A percentile compares a stretch with the other conserved stretches of the same genome.
phyloP scores from a whole-genome alignment of 30 jellyfish, hydroid and myxozoan species.

The Turritopsis dohrnii region DNA sequence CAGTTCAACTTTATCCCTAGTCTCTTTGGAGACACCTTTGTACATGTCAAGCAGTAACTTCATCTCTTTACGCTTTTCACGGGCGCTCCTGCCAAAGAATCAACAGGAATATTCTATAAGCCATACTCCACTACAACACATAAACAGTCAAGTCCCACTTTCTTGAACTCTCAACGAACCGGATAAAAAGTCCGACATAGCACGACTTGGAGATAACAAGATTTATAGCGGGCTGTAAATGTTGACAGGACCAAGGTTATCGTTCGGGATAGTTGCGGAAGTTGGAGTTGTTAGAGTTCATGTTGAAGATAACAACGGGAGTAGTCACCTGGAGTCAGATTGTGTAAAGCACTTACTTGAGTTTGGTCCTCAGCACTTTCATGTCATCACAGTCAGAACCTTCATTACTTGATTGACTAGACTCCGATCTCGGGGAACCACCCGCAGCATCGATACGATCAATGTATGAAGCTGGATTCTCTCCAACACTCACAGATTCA shows the following conservation, averaged over 20 bases:
- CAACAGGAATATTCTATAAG: background rate
- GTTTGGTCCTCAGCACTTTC: constrained; percentile 61
- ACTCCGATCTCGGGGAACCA: constrained; percentile 30
- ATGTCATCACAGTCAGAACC: constrained; percentile 56
- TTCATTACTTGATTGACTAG: constrained; percentile 34
- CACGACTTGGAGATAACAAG: no score
- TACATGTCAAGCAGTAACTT: constrained; percentile 81
- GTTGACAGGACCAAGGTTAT: background rate
- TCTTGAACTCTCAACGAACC: no score
- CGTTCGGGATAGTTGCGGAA: background rate
- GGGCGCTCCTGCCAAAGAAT: constrained; percentile 47
- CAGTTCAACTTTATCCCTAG: constrained; percentile 85
- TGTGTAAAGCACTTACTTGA: constrained; percentile 74
- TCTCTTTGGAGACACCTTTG: constrained; percentile 80
- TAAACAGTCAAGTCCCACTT: background rate
- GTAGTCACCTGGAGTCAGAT: no score
- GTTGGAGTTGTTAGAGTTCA: background rate
- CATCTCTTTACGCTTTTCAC: constrained; percentile 87
- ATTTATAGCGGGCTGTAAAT: no score
- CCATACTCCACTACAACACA: no score
- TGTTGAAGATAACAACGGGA: no score
- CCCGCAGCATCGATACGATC: constrained; percentile 31
- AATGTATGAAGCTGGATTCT: constrained; percentile 6
- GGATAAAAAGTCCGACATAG: no score
- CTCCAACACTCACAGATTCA: constrained; percentile 3